Evolutionary conservation across 2,113 vertebrate genomes (phyloP), one percentile per base, ranked within the genome.

Genomic region (Anguilla rostrata): DNA sequence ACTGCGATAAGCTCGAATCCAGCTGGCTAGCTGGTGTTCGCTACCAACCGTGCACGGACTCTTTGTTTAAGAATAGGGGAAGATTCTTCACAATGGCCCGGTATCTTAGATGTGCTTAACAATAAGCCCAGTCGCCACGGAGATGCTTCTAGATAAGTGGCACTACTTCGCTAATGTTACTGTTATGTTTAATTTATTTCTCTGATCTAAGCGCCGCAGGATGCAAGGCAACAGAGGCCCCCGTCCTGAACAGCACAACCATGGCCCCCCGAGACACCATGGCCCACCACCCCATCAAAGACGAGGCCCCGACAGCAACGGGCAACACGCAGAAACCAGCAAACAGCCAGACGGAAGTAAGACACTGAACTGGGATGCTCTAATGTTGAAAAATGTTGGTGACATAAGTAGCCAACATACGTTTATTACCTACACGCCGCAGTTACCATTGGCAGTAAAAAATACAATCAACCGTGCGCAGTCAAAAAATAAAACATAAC

Each of bases 141-240:
- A 66, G 18, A 20, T 66, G 22, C 3, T 66, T 66, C 7, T 66
- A 20, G 60, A 66, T 66, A 4, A 66, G 18, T 8, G 60, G 18
- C 60, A 3, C 0, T 5, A 66, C 60, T 66, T 66, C 3, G 60
- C 22, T 26, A 5, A 22, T 8, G 18, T 66, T 26, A 22, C 22
- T 3, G 18, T 63, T 63, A 22, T 63, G 18, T 26, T 66, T 66
- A 6, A 20, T 66, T 66, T 66, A 3, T 26, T 22, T 22, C 60
- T 26, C 20, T 26, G 60, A 63, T 22, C 20, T 66, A 53, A 53
- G 9, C 56, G 56, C 60, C 18, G 60, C 16, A 86, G 85, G 87
- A 99, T 99, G 98, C 98, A 99, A 90, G 98, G 97, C 90, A 98
- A 95, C 93, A 93, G 97, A 93, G 96, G 97, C 8, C 96, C 95